Evolutionary conservation across 2,797 vertebrate genomes (phyloP).

Genomic region (Ctenopoma multispine): DNA sequence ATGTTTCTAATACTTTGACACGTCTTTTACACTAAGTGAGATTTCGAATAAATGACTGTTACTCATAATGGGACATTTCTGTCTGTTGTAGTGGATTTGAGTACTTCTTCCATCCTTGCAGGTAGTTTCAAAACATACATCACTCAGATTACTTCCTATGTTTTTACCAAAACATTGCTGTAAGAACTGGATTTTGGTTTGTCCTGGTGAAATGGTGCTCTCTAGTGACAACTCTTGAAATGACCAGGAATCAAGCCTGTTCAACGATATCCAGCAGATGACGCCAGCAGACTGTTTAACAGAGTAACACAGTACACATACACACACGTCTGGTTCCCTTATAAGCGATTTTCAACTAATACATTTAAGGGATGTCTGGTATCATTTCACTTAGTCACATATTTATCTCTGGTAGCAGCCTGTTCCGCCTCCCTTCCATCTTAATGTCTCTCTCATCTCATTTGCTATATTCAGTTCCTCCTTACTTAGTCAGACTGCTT

Average conservation of each 20-base stretch:
- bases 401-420: slow-evolving; percentile 21
- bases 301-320: neutral
- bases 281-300: slow-evolving; percentile 50
- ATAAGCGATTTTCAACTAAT: neutral
- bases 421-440: slow-evolving; percentile 8
- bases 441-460: slow-evolving; percentile 24
- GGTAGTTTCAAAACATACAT: neutral
- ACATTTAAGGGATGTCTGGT: neutral
- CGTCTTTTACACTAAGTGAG: too few species aligned
- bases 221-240: slow-evolving; percentile 46
- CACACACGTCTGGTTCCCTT: neutral
- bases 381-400: slow-evolving; percentile 13
- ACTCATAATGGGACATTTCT: too few species aligned
- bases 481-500: slow-evolving; percentile 31
- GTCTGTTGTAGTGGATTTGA: too few species aligned
- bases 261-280: slow-evolving; percentile 65
- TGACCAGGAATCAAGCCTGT: neutral
- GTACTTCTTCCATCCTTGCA: neutral
- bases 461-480: slow-evolving; percentile 22
- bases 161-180: neutral
- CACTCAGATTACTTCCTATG: neutral
- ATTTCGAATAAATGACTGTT: too few species aligned
- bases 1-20: too few species aligned
- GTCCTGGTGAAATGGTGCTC: slow-evolving; percentile 24
- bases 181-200: neutral